A percentile compares a stretch with the other conserved stretches of the same genome.
Evolutionary conservation across 2,113 vertebrate genomes (phyloP).

Genomic region (Merops nubicus): DNA sequence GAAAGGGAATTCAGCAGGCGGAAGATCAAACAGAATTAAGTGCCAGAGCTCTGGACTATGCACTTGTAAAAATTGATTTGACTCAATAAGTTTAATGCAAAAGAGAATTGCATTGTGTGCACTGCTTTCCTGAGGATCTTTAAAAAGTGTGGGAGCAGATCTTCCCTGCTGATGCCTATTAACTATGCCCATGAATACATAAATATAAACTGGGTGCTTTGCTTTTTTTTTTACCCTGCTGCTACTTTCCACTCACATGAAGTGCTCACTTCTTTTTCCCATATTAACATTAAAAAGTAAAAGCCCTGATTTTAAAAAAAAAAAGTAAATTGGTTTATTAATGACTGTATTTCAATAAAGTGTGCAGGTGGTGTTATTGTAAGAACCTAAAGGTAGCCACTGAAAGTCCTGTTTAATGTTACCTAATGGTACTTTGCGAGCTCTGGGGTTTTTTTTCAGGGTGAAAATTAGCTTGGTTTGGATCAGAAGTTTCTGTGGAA

Average conservation of each 20-base stretch:
- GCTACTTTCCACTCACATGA: neutral
- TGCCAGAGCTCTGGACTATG: slow-evolving; percentile 3
- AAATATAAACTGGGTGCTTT: slow-evolving; percentile 63
- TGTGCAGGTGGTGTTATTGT: neutral
- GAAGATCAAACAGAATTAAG: slow-evolving; percentile 70
- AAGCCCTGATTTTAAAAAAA: neutral
- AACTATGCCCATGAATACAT: slow-evolving; percentile 58
- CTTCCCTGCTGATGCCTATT: slow-evolving; percentile 43
- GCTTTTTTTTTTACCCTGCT: neutral
- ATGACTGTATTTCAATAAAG: neutral
- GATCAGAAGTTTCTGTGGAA: neutral
- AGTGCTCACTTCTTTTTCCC: neutral
- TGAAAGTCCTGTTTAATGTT: neutral
- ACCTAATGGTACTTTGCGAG: neutral
- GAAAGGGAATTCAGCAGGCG: slow-evolving; percentile 34
- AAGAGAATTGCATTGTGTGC: slow-evolving; percentile 27
- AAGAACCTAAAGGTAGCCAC: neutral
- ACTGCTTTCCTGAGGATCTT: slow-evolving; percentile 30
- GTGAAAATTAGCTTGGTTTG: neutral
- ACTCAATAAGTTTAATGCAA: slow-evolving; percentile 67
- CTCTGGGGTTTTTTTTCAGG: neutral
- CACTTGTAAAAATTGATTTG: slow-evolving; percentile 67
- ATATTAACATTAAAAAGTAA: neutral
- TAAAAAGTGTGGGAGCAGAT: neutral
- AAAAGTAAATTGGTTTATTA: too few relatives aligned